Percentiles rank a stretch among this genome's conserved stretches.
These are phyloP conservation scores for Scaeva pyrastri DNA, from an alignment of 2,888 invertebrate genomes.

Conservation along the genomic window DNA sequence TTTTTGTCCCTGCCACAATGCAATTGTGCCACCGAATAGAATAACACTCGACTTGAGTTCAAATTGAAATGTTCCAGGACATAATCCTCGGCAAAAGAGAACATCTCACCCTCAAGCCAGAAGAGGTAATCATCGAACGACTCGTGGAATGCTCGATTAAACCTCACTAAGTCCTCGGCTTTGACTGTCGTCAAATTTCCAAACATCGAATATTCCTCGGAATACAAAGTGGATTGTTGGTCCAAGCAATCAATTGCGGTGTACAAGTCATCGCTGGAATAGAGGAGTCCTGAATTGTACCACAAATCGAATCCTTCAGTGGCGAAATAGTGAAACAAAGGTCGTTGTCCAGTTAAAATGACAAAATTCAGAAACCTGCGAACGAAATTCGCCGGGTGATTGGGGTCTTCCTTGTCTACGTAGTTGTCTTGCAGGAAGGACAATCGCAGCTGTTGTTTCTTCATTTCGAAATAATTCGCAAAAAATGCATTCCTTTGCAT, in stretches of 20 bases:
- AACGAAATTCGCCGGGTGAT: conserved; percentile 80
- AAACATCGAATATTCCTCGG: conserved; percentile 76
- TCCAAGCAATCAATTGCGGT: conserved; percentile 81
- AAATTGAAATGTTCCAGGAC: conserved; percentile 80
- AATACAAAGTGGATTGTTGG: conserved; percentile 77
- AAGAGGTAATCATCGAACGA: conserved; percentile 80
- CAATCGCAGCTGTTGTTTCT: conserved; percentile 70
- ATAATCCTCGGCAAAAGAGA: conserved; percentile 81
- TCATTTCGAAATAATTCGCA: conserved; percentile 56
- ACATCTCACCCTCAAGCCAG: conserved; percentile 81
- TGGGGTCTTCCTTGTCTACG: conserved; percentile 80
- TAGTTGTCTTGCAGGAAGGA: conserved; percentile 77
- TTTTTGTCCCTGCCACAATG: conserved; percentile 80
- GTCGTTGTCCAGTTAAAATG: conserved; percentile 79
- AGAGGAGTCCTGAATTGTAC: conserved; percentile 78
- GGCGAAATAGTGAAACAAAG: conserved; percentile 81
- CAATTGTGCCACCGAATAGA: conserved; percentile 82
- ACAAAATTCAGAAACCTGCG: conserved; percentile 80
- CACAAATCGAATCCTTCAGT: conserved; percentile 80
- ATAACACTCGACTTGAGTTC: conserved; percentile 79
- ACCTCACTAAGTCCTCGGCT: conserved; percentile 78
- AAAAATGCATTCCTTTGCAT: conserved; percentile 41
- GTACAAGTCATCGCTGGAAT: conserved; percentile 80
- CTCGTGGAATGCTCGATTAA: conserved; percentile 80
- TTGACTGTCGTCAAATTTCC: conserved; percentile 76